Conservation (phyloP, 2,113 vertebrate species). For the Oriolus oriolus region DNA sequence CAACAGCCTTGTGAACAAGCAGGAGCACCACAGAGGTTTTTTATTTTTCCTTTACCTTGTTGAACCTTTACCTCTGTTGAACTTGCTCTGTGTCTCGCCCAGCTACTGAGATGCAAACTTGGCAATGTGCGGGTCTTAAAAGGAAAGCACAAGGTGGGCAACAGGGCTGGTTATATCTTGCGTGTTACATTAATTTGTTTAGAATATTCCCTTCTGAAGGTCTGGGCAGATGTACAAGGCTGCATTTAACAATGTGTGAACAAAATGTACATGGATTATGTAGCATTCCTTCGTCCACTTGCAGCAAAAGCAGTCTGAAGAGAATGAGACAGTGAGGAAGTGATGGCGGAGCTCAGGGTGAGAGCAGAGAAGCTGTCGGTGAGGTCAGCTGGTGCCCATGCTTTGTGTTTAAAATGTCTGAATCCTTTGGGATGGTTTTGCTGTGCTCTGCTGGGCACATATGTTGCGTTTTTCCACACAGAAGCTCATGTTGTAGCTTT, state of each 20-base stretch:
- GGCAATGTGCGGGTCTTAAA: not conserved
- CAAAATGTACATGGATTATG: not conserved
- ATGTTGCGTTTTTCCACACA: not conserved
- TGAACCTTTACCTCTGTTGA: not conserved
- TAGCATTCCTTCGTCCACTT: not conserved
- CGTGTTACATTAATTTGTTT: not conserved
- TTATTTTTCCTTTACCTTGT: not conserved
- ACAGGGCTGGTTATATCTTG: not conserved
- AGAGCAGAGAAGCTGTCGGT: not conserved
- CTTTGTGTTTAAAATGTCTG: not conserved
- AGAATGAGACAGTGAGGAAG: not conserved
- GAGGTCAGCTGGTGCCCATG: not conserved
- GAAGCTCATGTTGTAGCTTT: accelerated
- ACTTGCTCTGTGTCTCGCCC: not conserved
- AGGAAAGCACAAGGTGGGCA: not conserved
- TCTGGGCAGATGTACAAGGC: not conserved
- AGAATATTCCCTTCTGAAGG: not conserved
- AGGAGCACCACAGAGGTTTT: not conserved
- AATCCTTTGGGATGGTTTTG: not conserved
- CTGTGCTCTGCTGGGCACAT: not conserved
- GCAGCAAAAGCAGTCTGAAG: not conserved
- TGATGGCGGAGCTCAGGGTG: not conserved
- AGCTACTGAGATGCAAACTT: not conserved
- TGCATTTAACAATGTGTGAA: not conserved
- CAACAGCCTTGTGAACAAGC: not conserved